Evolutionary conservation across 2,888 invertebrate species (phyloP).

Genomic region (Hybos culiciformis): DNA sequence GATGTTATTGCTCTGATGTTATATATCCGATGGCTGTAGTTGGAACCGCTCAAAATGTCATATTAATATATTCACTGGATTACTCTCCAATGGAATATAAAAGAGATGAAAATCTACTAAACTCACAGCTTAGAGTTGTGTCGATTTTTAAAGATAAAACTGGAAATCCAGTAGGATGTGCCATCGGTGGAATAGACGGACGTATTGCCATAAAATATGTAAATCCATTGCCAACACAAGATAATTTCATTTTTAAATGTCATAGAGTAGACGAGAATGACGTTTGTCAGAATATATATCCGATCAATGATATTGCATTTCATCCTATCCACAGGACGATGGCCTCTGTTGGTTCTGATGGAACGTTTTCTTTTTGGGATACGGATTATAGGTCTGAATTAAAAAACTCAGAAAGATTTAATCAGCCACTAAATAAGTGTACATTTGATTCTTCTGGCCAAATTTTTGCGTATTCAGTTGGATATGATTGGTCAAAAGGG

Average conservation of each 20-base stretch:
- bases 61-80: constrained; percentile 89
- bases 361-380: constrained; percentile 97
- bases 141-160: constrained; percentile 94
- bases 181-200: constrained; percentile 91
- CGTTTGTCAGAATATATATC: constrained; percentile 48
- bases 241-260: constrained; percentile 99
- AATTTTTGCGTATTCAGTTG: constrained; percentile 93
- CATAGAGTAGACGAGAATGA: constrained; percentile 77
- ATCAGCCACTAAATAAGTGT: constrained; percentile 84
- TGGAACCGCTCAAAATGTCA: constrained; percentile 80
- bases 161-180: constrained; percentile 77
- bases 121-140: constrained; percentile 90
- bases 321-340: constrained; percentile 95
- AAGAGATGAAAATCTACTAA: constrained; percentile 79
- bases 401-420: constrained; percentile 89
- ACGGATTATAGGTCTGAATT: constrained; percentile 97
- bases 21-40: constrained; percentile 98
- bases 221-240: constrained; percentile 85
- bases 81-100: constrained; percentile 89
- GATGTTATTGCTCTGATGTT: constrained; percentile 96
- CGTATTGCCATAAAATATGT: constrained; percentile 98
- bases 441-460: constrained; percentile 93
- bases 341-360: constrained; percentile 95
- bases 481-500: constrained; percentile 95
- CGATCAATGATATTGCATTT: constrained; percentile 89